Conservation (phyloP, 2,888 invertebrate genomes). For the Epsilonema sp. region DNA sequence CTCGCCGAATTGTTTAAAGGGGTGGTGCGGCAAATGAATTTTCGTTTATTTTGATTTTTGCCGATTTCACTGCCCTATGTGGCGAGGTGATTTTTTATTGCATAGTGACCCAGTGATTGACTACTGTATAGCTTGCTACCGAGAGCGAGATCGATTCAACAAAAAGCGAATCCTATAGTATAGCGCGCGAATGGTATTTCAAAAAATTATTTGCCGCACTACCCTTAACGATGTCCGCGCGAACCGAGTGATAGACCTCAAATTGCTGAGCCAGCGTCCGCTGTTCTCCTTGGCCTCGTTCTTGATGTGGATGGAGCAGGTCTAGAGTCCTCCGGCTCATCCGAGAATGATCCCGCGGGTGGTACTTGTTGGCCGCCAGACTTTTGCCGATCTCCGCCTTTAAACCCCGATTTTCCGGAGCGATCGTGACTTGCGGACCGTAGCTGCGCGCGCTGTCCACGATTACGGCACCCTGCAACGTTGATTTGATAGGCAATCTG, state of each 20-base stretch:
- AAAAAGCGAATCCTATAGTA: no score
- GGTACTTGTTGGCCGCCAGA: conserved; percentile 1
- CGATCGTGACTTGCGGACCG: conserved; percentile 2
- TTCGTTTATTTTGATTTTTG: no score
- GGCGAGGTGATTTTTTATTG: no score
- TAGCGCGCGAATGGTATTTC: no score
- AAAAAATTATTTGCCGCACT: no score
- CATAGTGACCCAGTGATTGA: no score
- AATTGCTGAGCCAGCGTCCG: neutral
- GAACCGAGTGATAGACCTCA: conserved; percentile 1
- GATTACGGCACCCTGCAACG: conserved; percentile 8
- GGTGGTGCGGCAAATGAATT: no score
- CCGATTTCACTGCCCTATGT: no score
- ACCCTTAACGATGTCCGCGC: conserved; percentile 2
- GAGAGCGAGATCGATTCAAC: no score
- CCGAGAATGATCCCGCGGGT: conserved; percentile 1
- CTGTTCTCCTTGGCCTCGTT: conserved; percentile 5
- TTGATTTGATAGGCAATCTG: no score
- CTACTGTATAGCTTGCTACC: no score
- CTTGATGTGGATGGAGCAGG: conserved; percentile 8
- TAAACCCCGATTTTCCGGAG: neutral
- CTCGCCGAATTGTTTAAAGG: conserved; percentile 1
- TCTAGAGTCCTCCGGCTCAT: conserved; percentile 9
- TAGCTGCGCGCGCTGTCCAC: conserved; percentile 6
- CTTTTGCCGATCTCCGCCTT: neutral